phyloP scores from a whole-genome alignment of 2,113 vertebrate species.

The Tachycineta bicolor region DNA sequence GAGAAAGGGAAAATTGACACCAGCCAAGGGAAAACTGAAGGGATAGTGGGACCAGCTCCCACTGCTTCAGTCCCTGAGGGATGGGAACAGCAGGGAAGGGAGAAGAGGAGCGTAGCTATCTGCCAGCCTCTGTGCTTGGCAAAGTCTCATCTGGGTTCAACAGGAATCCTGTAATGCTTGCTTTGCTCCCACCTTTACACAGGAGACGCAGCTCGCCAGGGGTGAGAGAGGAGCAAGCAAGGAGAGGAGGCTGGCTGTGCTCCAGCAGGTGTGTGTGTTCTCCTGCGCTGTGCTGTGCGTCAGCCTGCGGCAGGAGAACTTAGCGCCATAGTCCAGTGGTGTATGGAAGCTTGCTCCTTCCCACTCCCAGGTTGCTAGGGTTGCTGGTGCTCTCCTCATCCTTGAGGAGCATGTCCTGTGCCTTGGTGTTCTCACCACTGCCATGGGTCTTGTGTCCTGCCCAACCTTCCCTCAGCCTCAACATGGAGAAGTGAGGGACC shows the following conservation, averaged over 20 bases:
- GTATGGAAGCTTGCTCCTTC: not conserved
- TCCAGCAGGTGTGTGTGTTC: not conserved
- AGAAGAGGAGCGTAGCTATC: not conserved
- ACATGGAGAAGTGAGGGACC: not conserved
- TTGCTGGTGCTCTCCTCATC: fast-evolving
- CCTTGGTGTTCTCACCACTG: not conserved
- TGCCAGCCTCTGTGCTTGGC: not conserved
- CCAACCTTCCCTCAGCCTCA: not conserved
- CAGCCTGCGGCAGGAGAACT: not conserved
- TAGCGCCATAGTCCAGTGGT: not conserved
- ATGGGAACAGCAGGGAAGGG: not conserved
- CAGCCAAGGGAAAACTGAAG: not conserved
- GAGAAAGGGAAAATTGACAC: not conserved
- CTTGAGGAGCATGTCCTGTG: not conserved
- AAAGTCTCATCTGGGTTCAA: not conserved
- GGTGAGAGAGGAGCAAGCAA: not conserved
- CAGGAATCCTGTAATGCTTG: not conserved
- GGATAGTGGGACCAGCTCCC: not conserved
- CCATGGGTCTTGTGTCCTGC: not conserved
- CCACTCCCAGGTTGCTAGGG: not conserved
- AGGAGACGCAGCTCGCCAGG: not conserved
- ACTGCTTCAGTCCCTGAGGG: not conserved
- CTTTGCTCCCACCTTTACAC: not conserved
- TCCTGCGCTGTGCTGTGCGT: not conserved
- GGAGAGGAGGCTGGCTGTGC: not conserved